A percentile compares a stretch with the other conserved stretches of the same genome.
Conservation (phyloP, 2,888 invertebrate species). For the Tetragnatha montana region DNA sequence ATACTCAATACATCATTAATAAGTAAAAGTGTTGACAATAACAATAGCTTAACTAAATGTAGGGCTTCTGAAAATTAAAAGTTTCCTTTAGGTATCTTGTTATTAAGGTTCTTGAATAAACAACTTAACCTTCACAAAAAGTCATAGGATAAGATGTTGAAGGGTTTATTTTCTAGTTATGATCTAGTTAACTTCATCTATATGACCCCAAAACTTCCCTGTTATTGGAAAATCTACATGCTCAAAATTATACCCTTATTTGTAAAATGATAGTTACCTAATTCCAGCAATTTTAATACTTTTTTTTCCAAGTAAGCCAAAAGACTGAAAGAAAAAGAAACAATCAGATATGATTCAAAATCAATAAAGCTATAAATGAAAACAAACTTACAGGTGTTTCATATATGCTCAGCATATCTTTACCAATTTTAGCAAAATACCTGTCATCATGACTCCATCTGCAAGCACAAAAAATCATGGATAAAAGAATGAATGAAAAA, state of each 20-base stretch:
- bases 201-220: too few species aligned
- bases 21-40: background rate
- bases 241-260: too few species aligned
- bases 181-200: too few species aligned
- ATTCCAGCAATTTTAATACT: slow-evolving; percentile 84
- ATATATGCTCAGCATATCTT: slow-evolving; percentile 90
- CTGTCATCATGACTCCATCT: slow-evolving; percentile 96
- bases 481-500: background rate
- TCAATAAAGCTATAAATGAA: background rate
- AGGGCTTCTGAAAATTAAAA: too few species aligned
- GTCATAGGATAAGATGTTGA: too few species aligned
- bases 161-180: too few species aligned
- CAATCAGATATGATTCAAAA: slow-evolving; percentile 1
- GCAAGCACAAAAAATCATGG: slow-evolving; percentile 32
- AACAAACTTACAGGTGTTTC: slow-evolving; percentile 88
- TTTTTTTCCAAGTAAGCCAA: slow-evolving; percentile 94
- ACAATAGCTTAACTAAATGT: too few species aligned
- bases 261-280: slow-evolving; percentile 74
- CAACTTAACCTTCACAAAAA: too few species aligned
- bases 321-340: slow-evolving; percentile 80
- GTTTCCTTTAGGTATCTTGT: too few species aligned
- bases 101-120: too few species aligned
- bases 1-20: too few species aligned
- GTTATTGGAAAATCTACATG: too few species aligned
- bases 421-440: slow-evolving; percentile 92